phyloP scores from a whole-genome alignment of 2,113 vertebrate genomes.

The Ploceus nigricollis region DNA sequence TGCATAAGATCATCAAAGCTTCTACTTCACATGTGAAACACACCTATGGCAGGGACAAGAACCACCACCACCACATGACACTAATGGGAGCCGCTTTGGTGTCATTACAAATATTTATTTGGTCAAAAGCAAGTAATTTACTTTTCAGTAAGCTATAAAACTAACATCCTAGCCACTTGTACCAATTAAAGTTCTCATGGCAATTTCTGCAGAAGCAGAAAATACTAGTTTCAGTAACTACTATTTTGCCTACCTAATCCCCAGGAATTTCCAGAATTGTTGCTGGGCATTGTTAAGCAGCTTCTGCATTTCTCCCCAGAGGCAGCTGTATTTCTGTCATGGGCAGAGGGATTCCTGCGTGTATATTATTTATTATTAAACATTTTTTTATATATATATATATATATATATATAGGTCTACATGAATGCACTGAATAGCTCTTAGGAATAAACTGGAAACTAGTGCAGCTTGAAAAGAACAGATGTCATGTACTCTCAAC shows the following conservation, averaged over 20 bases:
- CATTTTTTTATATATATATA: not conserved
- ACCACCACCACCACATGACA: constrained; percentile 49
- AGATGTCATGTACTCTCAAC: constrained; percentile 26
- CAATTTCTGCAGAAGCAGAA: constrained; percentile 66
- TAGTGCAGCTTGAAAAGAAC: constrained; percentile 31
- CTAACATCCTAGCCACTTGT: constrained; percentile 38
- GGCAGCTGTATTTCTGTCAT: constrained; percentile 68
- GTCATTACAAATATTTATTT: constrained; percentile 1
- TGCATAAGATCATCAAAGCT: constrained; percentile 40
- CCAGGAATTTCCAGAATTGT: constrained; percentile 65
- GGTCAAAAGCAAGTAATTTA: constrained; percentile 44
- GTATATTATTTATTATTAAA: constrained; percentile 64
- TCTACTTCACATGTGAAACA: constrained; percentile 46
- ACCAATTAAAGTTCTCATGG: constrained; percentile 20
- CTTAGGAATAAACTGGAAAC: constrained; percentile 30
- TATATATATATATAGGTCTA: not conserved
- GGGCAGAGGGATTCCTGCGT: constrained; percentile 60
- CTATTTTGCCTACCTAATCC: constrained; percentile 66
- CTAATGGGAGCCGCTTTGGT: constrained; percentile 12
- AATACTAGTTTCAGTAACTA: constrained; percentile 57
- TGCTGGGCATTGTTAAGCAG: constrained; percentile 65
- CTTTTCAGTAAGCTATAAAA: constrained; percentile 38
- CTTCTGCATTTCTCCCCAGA: constrained; percentile 69
- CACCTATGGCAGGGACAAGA: constrained; percentile 56
- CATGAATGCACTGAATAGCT: constrained; percentile 20